Percentiles rank a stretch among this genome's conserved stretches.
These are phyloP conservation scores for Oxygymnocypris stewartii DNA, from an alignment of 2,113 vertebrate species.

Conservation along the genomic window DNA sequence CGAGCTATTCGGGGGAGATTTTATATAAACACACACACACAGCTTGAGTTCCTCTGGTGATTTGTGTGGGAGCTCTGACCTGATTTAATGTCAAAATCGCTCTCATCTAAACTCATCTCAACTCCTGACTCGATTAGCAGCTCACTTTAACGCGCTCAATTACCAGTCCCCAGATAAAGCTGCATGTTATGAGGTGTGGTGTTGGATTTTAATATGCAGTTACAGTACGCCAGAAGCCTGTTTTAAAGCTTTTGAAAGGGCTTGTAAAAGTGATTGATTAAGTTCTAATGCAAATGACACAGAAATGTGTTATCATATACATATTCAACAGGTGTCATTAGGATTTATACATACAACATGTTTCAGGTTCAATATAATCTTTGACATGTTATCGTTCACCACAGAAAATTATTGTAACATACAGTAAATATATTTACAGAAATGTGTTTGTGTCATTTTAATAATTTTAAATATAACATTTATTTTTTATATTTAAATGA, in stretches of 20 bases:
- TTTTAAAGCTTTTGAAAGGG: conserved; percentile 1
- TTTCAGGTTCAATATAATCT: not conserved
- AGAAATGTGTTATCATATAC: not conserved
- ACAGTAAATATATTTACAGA: not conserved
- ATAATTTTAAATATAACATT: too few species aligned
- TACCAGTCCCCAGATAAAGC: conserved; percentile 8
- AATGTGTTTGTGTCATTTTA: not conserved
- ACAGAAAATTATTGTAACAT: not conserved
- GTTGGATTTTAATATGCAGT: not conserved
- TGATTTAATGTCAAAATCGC: conserved; percentile 22
- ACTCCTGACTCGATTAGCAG: conserved; percentile 1
- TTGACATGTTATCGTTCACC: not conserved
- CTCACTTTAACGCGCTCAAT: conserved; percentile 1
- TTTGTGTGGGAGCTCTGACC: conserved; percentile 23
- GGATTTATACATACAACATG: not conserved
- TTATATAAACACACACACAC: conserved; percentile 8
- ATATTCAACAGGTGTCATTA: not conserved
- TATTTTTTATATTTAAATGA: not conserved
- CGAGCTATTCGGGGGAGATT: not conserved
- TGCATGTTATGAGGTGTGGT: not conserved
- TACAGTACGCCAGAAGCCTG: not conserved
- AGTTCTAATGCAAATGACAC: not conserved
- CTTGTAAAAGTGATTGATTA: not conserved
- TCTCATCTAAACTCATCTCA: conserved; percentile 21
- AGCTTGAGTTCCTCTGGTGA: not conserved